These are phyloP conservation scores for Theretra japonica DNA, from an alignment of 2,888 invertebrate species.

Conservation along the genomic window DNA sequence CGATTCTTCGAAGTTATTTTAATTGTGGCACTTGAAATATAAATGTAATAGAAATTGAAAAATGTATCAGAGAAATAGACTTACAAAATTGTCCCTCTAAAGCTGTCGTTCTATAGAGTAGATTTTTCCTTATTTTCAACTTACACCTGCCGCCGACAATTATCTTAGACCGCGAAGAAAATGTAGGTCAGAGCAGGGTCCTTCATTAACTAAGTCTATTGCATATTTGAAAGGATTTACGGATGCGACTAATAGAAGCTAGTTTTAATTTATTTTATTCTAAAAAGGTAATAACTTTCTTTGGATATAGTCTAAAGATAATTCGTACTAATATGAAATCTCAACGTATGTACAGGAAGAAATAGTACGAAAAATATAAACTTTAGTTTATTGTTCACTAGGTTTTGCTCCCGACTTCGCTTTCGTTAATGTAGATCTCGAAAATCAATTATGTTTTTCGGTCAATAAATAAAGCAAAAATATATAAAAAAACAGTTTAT, in stretches of 20 bases:
- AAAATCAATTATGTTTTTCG: not conserved
- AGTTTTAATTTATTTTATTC: not conserved
- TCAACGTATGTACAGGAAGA: too few relatives aligned
- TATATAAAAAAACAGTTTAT: too few relatives aligned
- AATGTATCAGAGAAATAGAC: not conserved
- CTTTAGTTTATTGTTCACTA: not conserved
- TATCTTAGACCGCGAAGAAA: not conserved
- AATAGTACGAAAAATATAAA: too few relatives aligned
- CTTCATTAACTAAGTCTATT: not conserved
- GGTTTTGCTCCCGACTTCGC: not conserved
- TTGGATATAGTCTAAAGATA: too few relatives aligned
- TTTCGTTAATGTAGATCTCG: too few relatives aligned
- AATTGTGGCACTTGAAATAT: too few relatives aligned
- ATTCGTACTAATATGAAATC: too few relatives aligned
- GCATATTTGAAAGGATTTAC: not conserved
- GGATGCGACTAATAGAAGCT: not conserved
- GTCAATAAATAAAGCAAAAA: too few relatives aligned
- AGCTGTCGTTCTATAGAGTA: not conserved
- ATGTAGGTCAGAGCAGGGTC: slow-evolving; percentile 12
- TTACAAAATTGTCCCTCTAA: not conserved
- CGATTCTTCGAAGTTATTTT: too few relatives aligned
- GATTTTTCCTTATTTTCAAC: not conserved
- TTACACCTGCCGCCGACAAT: not conserved
- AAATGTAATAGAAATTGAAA: not conserved
- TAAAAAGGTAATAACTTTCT: not conserved